These are phyloP conservation scores for Carapus acus DNA, from an alignment of 2,797 vertebrate species.

Conservation along the genomic window DNA sequence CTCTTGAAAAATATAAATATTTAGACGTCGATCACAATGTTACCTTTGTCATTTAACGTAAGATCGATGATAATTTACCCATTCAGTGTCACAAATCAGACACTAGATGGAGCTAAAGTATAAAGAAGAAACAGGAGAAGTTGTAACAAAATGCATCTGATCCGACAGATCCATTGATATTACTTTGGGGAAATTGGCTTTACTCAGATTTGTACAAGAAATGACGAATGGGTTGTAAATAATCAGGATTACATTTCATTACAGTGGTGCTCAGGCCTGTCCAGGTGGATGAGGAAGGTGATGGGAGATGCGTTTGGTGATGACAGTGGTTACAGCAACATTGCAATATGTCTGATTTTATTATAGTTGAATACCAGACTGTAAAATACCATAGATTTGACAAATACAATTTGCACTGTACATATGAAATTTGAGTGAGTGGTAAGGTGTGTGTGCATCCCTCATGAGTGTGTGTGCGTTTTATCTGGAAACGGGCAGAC, in stretches of 20 bases:
- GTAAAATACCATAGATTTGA: background rate
- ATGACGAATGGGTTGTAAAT: background rate
- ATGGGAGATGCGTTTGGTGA: too few species aligned
- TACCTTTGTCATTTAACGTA: slow-evolving; percentile 9
- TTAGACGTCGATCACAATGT: background rate
- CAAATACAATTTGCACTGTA: background rate
- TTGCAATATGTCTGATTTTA: background rate
- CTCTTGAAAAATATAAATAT: too few species aligned
- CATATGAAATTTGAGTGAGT: slow-evolving; percentile 9
- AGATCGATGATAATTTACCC: background rate
- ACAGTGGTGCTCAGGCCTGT: too few species aligned
- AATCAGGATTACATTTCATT: background rate
- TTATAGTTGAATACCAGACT: background rate
- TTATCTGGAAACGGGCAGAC: slow-evolving; percentile 59
- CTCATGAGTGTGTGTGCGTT: slow-evolving; percentile 47
- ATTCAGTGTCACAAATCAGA: slow-evolving; percentile 2
- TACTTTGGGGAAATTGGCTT: background rate
- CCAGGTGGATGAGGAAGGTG: too few species aligned
- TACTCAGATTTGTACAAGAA: background rate
- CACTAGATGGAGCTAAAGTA: slow-evolving; percentile 63
- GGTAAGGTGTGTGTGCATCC: slow-evolving; percentile 3
- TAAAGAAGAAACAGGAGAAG: slow-evolving; percentile 30
- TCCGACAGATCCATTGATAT: too few species aligned
- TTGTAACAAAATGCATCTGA: too few species aligned
- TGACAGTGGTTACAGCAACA: background rate